Conservation (phyloP, 2,113 vertebrate species). For the Toxostoma redivivum region DNA sequence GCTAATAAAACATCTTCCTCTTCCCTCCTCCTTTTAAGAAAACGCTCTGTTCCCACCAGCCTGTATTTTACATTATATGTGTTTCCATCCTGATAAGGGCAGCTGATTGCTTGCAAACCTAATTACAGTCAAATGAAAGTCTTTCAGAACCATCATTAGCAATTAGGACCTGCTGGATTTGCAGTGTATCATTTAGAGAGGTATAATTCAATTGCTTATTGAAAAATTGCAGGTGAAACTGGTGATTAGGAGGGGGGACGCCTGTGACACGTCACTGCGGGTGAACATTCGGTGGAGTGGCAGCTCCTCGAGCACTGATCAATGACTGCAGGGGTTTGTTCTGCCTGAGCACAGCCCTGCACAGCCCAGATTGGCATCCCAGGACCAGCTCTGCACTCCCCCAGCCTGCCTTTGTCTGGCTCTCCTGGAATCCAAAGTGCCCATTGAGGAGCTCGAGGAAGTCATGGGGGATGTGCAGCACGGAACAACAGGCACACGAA, state of each 20-base stretch:
- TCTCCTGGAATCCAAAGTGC: neutral
- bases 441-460: neutral
- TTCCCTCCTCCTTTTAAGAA: conserved; percentile 13
- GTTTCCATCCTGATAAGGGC: conserved; percentile 47
- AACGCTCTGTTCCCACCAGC: neutral
- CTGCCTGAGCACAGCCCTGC: neutral
- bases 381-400: neutral
- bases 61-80: conserved; percentile 33
- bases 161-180: conserved; percentile 54
- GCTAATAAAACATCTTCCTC: conserved; percentile 46
- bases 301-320: neutral
- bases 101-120: conserved; percentile 66
- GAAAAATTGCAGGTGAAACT: conserved; percentile 54
- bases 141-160: conserved; percentile 60
- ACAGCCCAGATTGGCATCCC: rapidly evolving
- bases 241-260: conserved; percentile 20
- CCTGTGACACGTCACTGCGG: neutral
- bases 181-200: conserved; percentile 47
- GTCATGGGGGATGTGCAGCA: neutral
- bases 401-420: neutral
- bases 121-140: conserved; percentile 65
- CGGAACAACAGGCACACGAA: neutral
- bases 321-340: neutral
- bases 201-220: conserved; percentile 52
- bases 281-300: neutral